Evolutionary conservation across 2,888 invertebrate genomes (phyloP), one percentile per base, ranked within the genome.

Genomic region (Vandiemenella viatica): DNA sequence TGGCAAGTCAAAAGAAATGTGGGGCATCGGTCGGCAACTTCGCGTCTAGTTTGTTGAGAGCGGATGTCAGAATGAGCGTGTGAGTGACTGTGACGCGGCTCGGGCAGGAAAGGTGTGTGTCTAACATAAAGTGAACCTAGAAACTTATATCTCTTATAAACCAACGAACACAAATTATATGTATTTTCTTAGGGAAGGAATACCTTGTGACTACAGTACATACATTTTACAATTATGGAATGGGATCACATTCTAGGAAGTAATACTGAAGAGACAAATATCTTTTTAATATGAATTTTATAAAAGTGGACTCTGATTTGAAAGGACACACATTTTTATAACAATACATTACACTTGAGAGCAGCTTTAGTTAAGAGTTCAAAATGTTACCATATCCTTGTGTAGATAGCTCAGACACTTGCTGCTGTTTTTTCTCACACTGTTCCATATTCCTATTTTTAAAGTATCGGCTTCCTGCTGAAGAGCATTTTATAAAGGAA

Each of bases 51-150:
- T n/a, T n/a, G n/a, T n/a, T n/a, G n/a, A n/a, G n/a, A n/a, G n/a
- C n/a, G n/a, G 10, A n/a, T 32, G 32, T 32, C 32, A 32, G 32
- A 32, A 32, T 32, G 32, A 32, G 32, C n/a, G 10, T 32, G 32
- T 13, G 13, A 10, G n/a, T 32, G n/a, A 32, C 10, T 32, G 32
- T 32, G 32, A 32, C 67, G 66, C 67, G 67, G 66, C 66, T 64
- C 67, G 68, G 68, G 68, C 67, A 68, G 68, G 67, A 67, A 67
- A 66, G 66, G 62, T 67, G 64, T 64, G 63, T 63, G 62, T n/a
- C 55, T 57, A 55, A 54, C 19, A 19, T 21, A 6, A 20, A 42
- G 42, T 42, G 42, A 42, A 42, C n/a, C n/a, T 16, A 21, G 18
- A 42, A 42, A 8, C n/a, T 16, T 17, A 38, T 19, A n/a, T 42